Conservation (phyloP, 2,797 vertebrate species). For the Platyrinchus mystaceus region DNA sequence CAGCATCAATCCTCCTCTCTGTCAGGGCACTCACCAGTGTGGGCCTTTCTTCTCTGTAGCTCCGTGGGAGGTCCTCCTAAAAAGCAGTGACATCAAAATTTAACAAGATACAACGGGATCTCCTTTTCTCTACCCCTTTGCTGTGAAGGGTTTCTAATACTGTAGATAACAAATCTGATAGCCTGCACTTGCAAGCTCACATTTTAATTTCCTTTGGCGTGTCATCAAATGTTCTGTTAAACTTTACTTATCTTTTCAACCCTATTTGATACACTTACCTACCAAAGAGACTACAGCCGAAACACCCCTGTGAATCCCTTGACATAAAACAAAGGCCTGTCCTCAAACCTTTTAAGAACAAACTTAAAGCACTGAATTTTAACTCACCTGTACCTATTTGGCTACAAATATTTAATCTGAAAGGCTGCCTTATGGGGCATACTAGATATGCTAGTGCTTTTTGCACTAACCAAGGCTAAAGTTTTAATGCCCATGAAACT, state of each 20-base stretch:
- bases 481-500: not conserved
- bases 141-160: not conserved
- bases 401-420: not conserved
- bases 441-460: not conserved
- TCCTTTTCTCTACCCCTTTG: not conserved
- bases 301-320: not conserved
- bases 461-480: not conserved
- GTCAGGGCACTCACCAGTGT: constrained; percentile 73
- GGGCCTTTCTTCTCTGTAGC: constrained; percentile 80
- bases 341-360: not conserved
- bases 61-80: constrained; percentile 85
- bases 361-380: not conserved
- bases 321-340: not conserved
- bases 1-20: constrained; percentile 82
- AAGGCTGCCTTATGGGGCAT: not conserved
- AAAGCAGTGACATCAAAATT: not conserved
- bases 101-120: not conserved
- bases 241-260: not conserved
- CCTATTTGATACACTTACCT: not conserved
- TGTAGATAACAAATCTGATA: not conserved
- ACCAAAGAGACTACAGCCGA: not conserved
- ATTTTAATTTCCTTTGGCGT: not conserved
- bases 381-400: not conserved
- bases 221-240: not conserved
- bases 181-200: not conserved